Evolutionary conservation across 2,113 vertebrate genomes (phyloP).

Genomic region (Xyliphius kryptos): DNA sequence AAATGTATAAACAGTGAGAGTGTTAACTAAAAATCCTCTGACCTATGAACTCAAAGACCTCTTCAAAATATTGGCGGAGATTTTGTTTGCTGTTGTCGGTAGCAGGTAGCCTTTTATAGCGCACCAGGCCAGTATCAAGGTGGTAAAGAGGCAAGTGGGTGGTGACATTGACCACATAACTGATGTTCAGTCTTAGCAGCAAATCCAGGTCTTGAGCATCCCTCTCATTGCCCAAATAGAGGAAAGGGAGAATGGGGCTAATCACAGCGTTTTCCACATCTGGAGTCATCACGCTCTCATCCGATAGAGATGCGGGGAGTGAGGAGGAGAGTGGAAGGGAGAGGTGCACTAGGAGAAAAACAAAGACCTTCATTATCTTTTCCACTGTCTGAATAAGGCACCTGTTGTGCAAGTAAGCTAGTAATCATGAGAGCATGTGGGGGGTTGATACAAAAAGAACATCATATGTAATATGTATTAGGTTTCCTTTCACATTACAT

Average conservation of each 20-base stretch:
- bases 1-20: no score
- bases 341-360: conserved; percentile 55
- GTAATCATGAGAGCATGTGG: conserved; percentile 22
- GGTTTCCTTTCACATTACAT: neutral
- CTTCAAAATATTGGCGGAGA: conserved; percentile 79
- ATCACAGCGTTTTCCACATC: conserved; percentile 75
- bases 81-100: conserved; percentile 82
- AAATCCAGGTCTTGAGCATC: conserved; percentile 74
- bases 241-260: conserved; percentile 75
- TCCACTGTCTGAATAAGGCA: conserved; percentile 20
- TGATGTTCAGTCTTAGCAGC: conserved; percentile 69
- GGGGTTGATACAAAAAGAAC: conserved; percentile 15
- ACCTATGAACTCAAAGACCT: conserved; percentile 81
- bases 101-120: conserved; percentile 75
- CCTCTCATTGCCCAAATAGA: conserved; percentile 74
- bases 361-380: conserved; percentile 26
- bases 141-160: conserved; percentile 80
- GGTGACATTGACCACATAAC: conserved; percentile 77
- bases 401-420: conserved; percentile 23
- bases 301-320: conserved; percentile 62
- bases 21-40: conserved; percentile 44
- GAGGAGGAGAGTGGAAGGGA: conserved; percentile 66
- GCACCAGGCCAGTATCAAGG: conserved; percentile 61
- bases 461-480: conserved; percentile 5
- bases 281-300: conserved; percentile 66